Evolutionary conservation across 2,888 invertebrate genomes (phyloP).

Genomic region (Arrhopalites spinosus): DNA sequence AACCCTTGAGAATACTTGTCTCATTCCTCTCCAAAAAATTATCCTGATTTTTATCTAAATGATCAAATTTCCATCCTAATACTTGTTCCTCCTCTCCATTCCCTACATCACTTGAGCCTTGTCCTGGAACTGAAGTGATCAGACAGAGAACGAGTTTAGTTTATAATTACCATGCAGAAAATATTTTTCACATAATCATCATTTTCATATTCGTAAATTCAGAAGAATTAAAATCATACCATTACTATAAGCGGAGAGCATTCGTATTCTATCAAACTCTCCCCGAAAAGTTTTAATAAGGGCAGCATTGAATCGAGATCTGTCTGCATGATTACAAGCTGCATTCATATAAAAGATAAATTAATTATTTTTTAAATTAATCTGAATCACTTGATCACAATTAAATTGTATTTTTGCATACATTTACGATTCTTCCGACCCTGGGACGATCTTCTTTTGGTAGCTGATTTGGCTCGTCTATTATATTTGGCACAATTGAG

Average conservation of each 20-base stretch:
- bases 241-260: not conserved
- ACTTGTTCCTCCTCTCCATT: constrained; percentile 53
- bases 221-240: constrained; percentile 8
- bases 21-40: constrained; percentile 78
- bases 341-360: constrained; percentile 48
- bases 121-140: not conserved
- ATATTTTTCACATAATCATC: not conserved
- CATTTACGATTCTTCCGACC: constrained; percentile 54
- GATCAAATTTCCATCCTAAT: constrained; percentile 80
- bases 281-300: constrained; percentile 82
- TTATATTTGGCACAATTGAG: constrained; percentile 68
- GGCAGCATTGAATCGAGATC: constrained; percentile 79
- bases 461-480: constrained; percentile 51
- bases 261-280: constrained; percentile 62
- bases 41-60: constrained; percentile 80
- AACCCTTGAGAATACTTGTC: constrained; percentile 76
- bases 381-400: not conserved
- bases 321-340: constrained; percentile 76
- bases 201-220: not conserved
- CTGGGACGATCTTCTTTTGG: constrained; percentile 53
- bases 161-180: not conserved
- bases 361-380: not conserved
- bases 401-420: constrained; percentile 26
- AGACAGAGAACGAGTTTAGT: not conserved
- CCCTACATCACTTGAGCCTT: constrained; percentile 4